Conservation (phyloP, 1,140 invertebrate genomes). For the Andricus grossulariae region DNA sequence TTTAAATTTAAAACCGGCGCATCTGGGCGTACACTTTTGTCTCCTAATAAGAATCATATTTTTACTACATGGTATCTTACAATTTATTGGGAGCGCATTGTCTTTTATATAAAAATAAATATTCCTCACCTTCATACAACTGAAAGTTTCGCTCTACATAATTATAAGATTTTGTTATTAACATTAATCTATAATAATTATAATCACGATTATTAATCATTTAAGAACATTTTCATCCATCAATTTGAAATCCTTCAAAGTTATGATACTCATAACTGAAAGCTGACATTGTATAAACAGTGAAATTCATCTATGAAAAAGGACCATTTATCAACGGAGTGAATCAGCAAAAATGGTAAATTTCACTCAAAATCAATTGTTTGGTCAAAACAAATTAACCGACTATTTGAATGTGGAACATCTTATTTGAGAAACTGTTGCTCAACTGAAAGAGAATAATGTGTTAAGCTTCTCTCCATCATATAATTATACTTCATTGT, state of each 20-base stretch:
- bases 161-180: neutral
- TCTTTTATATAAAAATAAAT: neutral
- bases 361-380: neutral
- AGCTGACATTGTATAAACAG: neutral
- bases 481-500: conserved; percentile 24
- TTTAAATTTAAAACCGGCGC: conserved; percentile 15
- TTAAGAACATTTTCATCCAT: too few species aligned
- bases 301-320: neutral
- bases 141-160: neutral
- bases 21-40: conserved; percentile 14
- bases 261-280: too few species aligned
- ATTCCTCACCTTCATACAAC: neutral
- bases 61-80: neutral
- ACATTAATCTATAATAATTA: too few species aligned
- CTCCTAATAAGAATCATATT: conserved; percentile 10
- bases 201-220: too few species aligned
- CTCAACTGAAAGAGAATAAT: conserved; percentile 18
- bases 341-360: neutral
- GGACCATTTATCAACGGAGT: neutral
- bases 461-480: conserved; percentile 22
- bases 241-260: too few species aligned
- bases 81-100: neutral
- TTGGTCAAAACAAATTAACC: conserved; percentile 1
- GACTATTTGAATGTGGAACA: conserved; percentile 6
- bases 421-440: conserved; percentile 13